These are phyloP conservation scores for Octodon degus DNA, from an alignment of 2,113 vertebrate species.

Conservation along the genomic window DNA sequence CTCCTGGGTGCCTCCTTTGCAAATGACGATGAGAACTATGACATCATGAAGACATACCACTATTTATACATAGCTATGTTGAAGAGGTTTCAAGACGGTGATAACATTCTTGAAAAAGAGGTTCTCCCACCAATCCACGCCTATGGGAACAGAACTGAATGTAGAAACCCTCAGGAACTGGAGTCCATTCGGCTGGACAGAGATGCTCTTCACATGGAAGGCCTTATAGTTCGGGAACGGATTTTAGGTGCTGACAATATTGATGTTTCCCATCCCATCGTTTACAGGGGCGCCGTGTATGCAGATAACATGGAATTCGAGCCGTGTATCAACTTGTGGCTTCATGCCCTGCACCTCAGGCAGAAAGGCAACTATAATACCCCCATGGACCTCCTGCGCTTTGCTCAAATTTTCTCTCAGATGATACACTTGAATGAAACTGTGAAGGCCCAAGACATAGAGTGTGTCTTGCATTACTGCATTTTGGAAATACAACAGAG, in stretches of 20 bases:
- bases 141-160: slow-evolving; percentile 93
- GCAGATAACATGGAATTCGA: slow-evolving; percentile 99
- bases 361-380: slow-evolving; percentile 96
- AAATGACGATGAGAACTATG: slow-evolving; percentile 98
- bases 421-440: slow-evolving; percentile 98
- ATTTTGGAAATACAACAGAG: slow-evolving; percentile 96
- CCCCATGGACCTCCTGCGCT: slow-evolving; percentile 97
- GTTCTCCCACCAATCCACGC: slow-evolving; percentile 91
- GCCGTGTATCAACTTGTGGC: slow-evolving; percentile 97
- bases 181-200: slow-evolving; percentile 93
- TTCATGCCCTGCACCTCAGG: slow-evolving; percentile 93
- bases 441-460: slow-evolving; percentile 91
- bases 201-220: slow-evolving; percentile 98
- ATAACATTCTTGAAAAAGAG: slow-evolving; percentile 88
- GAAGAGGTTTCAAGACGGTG: slow-evolving; percentile 90
- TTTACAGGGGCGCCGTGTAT: slow-evolving; percentile 97
- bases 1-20: slow-evolving; percentile 97
- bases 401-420: slow-evolving; percentile 98
- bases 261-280: slow-evolving; percentile 97
- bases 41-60: slow-evolving; percentile 96
- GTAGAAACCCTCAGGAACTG: slow-evolving; percentile 91
- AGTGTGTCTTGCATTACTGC: slow-evolving; percentile 95
- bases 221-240: slow-evolving; percentile 95
- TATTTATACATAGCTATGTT: slow-evolving; percentile 96
- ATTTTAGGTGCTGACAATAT: slow-evolving; percentile 97